Evolutionary conservation across 2,113 vertebrate genomes (phyloP).

Genomic region (Trachemys scripta): DNA sequence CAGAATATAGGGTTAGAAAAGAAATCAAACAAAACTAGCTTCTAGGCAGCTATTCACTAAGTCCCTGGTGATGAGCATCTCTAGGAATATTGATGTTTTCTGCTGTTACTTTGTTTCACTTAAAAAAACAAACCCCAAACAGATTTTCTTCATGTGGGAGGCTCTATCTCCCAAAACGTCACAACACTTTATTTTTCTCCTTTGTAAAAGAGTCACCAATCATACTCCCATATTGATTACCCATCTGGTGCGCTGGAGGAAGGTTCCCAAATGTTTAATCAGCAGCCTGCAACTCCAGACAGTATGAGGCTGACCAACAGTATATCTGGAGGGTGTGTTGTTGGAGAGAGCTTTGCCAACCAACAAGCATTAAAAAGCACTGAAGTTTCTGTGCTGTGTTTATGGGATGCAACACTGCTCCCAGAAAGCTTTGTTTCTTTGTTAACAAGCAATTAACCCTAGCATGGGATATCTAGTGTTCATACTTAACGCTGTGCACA

Average conservation of each 20-base stretch:
- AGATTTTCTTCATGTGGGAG: not conserved
- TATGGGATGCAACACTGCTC: accelerated
- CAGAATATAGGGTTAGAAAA: not conserved
- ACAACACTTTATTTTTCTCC: not conserved
- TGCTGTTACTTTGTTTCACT: not conserved
- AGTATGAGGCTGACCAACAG: accelerated
- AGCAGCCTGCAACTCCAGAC: not conserved
- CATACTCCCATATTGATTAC: not conserved
- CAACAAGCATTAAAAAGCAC: not conserved
- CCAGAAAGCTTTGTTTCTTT: not conserved
- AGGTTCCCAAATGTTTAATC: accelerated
- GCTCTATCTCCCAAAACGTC: not conserved
- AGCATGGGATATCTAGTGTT: not conserved
- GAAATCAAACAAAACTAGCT: not conserved
- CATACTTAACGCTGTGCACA: not conserved
- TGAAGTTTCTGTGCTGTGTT: not conserved
- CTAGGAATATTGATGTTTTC: not conserved
- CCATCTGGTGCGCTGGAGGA: not conserved
- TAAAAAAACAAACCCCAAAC: not conserved
- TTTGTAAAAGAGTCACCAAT: not conserved
- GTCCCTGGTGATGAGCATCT: not conserved
- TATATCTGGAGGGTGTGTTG: accelerated
- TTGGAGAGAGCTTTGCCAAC: not conserved
- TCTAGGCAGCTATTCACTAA: not conserved
- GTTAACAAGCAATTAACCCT: not conserved